Percentiles rank a stretch among this genome's conserved stretches.
Evolutionary conservation across 2,113 vertebrate species (phyloP).

Genomic region (Ammodytes dubius): DNA sequence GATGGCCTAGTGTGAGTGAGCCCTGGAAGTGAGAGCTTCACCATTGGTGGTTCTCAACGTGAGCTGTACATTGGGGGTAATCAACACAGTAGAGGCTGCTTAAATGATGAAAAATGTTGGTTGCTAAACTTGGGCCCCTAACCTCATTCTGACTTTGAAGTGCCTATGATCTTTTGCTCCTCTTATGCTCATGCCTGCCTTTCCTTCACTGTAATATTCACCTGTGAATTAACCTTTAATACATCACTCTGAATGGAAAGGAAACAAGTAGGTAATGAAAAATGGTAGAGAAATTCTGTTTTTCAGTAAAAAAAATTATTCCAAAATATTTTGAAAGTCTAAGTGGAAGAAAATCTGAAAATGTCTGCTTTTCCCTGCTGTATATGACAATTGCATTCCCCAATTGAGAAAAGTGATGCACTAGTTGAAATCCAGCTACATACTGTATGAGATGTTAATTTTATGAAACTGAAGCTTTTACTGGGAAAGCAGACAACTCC

Average conservation of each 20-base stretch:
- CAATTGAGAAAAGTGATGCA: conserved; percentile 6
- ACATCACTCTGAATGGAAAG: conserved; percentile 13
- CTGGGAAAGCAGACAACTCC: conserved; percentile 3
- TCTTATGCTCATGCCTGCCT: conserved; percentile 25
- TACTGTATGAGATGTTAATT: conserved; percentile 9
- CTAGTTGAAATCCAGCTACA: conserved; percentile 15
- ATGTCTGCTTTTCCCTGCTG: conserved; percentile 1
- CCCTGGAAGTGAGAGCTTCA: background rate
- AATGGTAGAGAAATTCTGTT: background rate
- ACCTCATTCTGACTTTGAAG: conserved; percentile 57
- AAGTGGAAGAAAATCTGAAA: background rate
- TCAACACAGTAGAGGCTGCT: conserved; percentile 21
- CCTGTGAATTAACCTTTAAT: conserved; percentile 30
- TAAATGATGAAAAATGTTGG: conserved; percentile 17
- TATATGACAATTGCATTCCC: conserved; percentile 56
- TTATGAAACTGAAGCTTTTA: conserved; percentile 30
- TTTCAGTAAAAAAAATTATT: background rate
- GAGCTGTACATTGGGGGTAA: conserved; percentile 13
- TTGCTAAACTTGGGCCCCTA: conserved; percentile 32
- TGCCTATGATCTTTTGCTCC: conserved; percentile 64
- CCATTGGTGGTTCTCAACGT: background rate
- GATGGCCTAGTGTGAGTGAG: too few relatives aligned
- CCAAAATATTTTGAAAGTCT: conserved; percentile 12
- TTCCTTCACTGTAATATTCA: conserved; percentile 9
- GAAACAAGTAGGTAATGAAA: background rate